Conservation (phyloP, 2,797 vertebrate species). For the Macrochelys suwanniensis region DNA sequence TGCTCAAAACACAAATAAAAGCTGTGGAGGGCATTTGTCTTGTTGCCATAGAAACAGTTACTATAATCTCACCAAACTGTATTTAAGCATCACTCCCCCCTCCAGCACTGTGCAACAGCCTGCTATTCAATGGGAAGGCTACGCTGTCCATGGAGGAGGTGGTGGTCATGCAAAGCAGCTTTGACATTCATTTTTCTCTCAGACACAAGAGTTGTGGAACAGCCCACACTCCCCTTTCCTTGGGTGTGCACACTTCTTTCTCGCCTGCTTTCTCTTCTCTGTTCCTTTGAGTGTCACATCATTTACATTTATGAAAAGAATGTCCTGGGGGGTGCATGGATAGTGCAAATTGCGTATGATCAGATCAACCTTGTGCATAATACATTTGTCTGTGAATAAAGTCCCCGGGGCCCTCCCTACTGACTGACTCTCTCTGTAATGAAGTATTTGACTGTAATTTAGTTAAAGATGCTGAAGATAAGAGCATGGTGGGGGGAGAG, state of each 20-base stretch:
- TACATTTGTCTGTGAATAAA: slow-evolving; percentile 83
- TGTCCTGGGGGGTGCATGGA: slow-evolving; percentile 80
- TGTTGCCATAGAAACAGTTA: slow-evolving; percentile 82
- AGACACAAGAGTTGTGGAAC: not conserved
- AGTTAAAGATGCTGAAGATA: slow-evolving; percentile 78
- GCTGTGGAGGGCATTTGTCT: slow-evolving; percentile 70
- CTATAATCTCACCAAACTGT: slow-evolving; percentile 76
- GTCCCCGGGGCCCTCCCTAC: slow-evolving; percentile 75
- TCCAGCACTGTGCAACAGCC: slow-evolving; percentile 63
- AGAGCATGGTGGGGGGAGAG: slow-evolving; percentile 62
- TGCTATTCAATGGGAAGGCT: slow-evolving; percentile 34
- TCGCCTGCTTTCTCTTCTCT: slow-evolving; percentile 36
- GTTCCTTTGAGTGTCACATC: slow-evolving; percentile 75
- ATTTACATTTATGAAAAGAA: slow-evolving; percentile 83
- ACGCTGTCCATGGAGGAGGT: not conserved
- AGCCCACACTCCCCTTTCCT: not conserved
- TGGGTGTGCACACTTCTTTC: not conserved
- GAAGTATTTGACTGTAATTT: slow-evolving; percentile 83
- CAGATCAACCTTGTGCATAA: slow-evolving; percentile 85
- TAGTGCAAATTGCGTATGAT: slow-evolving; percentile 82
- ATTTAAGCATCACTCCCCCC: slow-evolving; percentile 76
- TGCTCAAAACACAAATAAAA: slow-evolving; percentile 77
- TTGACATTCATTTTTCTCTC: not conserved
- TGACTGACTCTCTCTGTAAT: slow-evolving; percentile 79
- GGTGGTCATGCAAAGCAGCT: not conserved